phyloP scores from a whole-genome alignment of 2,113 vertebrate species.

The Microcebus tavaratra region DNA sequence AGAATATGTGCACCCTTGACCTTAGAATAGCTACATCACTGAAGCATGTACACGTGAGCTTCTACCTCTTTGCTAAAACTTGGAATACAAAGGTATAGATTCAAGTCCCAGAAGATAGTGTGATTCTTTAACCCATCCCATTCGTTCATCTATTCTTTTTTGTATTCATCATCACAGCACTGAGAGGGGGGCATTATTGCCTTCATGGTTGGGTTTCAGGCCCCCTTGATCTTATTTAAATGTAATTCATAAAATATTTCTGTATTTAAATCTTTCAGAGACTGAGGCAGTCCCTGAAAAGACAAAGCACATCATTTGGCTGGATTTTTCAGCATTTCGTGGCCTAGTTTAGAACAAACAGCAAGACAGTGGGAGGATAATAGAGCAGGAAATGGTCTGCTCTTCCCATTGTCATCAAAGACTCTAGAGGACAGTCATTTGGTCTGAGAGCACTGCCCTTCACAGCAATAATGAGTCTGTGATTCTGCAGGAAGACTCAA shows the following conservation, averaged over 20 bases:
- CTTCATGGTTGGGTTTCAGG: conserved; percentile 11
- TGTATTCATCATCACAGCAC: conserved; percentile 47
- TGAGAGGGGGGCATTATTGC: background rate
- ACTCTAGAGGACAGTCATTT: background rate
- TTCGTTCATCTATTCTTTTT: conserved; percentile 54
- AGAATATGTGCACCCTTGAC: background rate
- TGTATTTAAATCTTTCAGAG: conserved; percentile 48
- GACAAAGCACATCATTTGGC: background rate
- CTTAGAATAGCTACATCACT: background rate
- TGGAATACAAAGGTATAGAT: background rate
- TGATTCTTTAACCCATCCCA: background rate
- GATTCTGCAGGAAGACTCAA: too few relatives aligned
- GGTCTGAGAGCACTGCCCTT: background rate
- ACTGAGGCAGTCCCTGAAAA: conserved; percentile 37
- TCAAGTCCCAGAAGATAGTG: conserved; percentile 56
- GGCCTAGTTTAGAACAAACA: conserved; percentile 5
- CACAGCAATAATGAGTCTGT: background rate
- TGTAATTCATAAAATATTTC: conserved; percentile 34
- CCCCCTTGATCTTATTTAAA: conserved; percentile 43
- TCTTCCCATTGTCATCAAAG: background rate
- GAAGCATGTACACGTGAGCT: background rate
- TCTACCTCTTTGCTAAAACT: background rate
- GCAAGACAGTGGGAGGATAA: background rate
- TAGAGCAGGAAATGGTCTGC: background rate
- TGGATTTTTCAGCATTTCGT: background rate